Base-by-base conservation (phyloP, 2,797 vertebrate species). In the Ataeniobius toweri region DNA sequence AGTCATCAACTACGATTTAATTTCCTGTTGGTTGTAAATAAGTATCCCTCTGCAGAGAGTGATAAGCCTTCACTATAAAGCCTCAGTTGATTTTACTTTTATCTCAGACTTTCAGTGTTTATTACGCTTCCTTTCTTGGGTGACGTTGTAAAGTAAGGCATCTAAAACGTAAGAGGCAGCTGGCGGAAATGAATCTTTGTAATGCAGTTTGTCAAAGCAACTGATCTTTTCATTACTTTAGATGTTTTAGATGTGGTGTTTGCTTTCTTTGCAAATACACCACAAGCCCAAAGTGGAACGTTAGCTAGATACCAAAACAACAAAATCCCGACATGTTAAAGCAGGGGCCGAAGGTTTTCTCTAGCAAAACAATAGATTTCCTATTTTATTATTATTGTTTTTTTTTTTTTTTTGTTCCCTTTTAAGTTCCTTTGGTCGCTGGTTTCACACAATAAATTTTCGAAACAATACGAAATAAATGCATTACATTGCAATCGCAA, bases 1-100 rank as follows among this genome's bases (percentile, higher is more conserved):
- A 41, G 46, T 26, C 63, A 55, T 78, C 7, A 7, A 6, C 36
- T 18, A 3, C 5, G 24, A 48, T 75, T 73, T 79, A 5, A 39
- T 36, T 69, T 26, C 24, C 41, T 5, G n/a, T 24, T 0, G 7
- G 28, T 50, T 50, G 7, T 70, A n/a, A 51, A 36, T 46, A 84
- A 78, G 68, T 20, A 50, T 39, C 39, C 6, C 3, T 75, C 76
- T 71, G 20, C 51, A 75, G 69, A 78, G 24, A 78, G 6, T 31
- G 46, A 14, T 77, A 80, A 83, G 76, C 58, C 13, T 65, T 80
- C 68, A 63, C 24, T 51, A 36, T 68, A 24, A 56, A 22, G 31
- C 73, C 79, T 67, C 55, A 44, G 39, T 75, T 51, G 74, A 70
- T 46, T 75, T 56, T 7, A 71, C 70, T 67, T 78, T 76, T 51